Conservation (phyloP, 2,888 invertebrate genomes). For the Alviniconcha strummeri region DNA sequence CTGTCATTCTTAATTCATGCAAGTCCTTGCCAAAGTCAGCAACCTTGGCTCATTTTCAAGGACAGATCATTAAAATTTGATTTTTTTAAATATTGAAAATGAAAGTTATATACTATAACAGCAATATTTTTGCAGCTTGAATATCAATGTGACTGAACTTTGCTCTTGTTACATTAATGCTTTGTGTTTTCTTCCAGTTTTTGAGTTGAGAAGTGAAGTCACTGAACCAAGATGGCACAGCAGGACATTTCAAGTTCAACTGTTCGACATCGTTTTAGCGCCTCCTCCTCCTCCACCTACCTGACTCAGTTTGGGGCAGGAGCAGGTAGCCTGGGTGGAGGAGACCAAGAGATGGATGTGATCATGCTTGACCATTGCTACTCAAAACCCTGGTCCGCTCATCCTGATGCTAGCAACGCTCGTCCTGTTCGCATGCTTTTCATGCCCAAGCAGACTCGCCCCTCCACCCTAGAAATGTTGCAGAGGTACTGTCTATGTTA, state of each 20-base stretch:
- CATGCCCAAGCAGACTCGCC: constrained; percentile 66
- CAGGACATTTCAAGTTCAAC: constrained; percentile 14
- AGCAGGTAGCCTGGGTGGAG: neutral
- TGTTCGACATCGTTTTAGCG: constrained; percentile 27
- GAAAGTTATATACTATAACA: too few species aligned
- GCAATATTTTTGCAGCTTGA: too few species aligned
- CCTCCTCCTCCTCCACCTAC: constrained; percentile 22
- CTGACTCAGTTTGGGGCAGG: constrained; percentile 18
- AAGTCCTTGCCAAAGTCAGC: too few species aligned
- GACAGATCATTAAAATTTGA: too few species aligned
- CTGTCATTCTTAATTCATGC: too few species aligned
- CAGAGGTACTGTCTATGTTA: constrained; percentile 25
- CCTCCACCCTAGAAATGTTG: constrained; percentile 24
- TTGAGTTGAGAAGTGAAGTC: neutral
- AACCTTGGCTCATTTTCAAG: too few species aligned
- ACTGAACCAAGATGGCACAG: constrained; percentile 7
- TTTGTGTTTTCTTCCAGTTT: too few species aligned
- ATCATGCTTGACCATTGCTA: constrained; percentile 82
- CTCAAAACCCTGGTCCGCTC: constrained; percentile 82
- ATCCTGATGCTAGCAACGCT: constrained; percentile 80
- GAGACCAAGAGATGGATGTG: constrained; percentile 42
- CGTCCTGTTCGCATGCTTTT: constrained; percentile 76
- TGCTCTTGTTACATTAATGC: too few species aligned
- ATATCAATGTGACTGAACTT: too few species aligned
- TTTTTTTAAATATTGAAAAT: too few species aligned